These are phyloP conservation scores for Ischnura elegans DNA, from an alignment of 2,888 invertebrate genomes.

Conservation along the genomic window DNA sequence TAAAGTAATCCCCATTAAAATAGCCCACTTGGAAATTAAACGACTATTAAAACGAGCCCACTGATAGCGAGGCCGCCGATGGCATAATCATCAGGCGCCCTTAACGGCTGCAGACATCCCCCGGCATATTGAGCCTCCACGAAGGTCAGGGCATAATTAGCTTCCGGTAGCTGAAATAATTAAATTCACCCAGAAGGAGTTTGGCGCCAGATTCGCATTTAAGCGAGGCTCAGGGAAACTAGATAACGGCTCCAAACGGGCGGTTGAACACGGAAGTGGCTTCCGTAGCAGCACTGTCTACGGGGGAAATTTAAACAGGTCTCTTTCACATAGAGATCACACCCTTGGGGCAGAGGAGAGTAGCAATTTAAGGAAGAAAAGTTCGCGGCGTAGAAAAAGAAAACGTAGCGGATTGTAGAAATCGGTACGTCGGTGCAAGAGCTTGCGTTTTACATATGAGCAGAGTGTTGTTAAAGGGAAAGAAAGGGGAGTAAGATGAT, in stretches of 20 bases:
- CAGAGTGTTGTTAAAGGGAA: too few relatives aligned
- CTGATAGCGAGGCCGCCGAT: too few relatives aligned
- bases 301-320: neutral
- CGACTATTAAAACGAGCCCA: neutral
- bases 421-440: too few relatives aligned
- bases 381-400: too few relatives aligned
- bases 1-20: neutral
- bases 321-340: neutral
- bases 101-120: too few relatives aligned
- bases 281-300: neutral
- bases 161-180: neutral
- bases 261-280: neutral
- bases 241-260: slow-evolving; percentile 1
- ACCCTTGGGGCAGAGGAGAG: neutral
- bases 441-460: too few relatives aligned
- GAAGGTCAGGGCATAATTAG: slow-evolving; percentile 6
- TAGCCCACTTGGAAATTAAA: neutral
- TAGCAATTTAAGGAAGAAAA: too few relatives aligned
- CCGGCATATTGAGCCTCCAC: neutral
- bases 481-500: too few relatives aligned
- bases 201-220: neutral
- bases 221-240: neutral
- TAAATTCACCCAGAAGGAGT: neutral
- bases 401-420: too few relatives aligned
- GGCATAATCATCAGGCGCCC: neutral